Evolutionary conservation across 2,888 invertebrate species (phyloP).

Genomic region (Trissonchulus latispiculum): DNA sequence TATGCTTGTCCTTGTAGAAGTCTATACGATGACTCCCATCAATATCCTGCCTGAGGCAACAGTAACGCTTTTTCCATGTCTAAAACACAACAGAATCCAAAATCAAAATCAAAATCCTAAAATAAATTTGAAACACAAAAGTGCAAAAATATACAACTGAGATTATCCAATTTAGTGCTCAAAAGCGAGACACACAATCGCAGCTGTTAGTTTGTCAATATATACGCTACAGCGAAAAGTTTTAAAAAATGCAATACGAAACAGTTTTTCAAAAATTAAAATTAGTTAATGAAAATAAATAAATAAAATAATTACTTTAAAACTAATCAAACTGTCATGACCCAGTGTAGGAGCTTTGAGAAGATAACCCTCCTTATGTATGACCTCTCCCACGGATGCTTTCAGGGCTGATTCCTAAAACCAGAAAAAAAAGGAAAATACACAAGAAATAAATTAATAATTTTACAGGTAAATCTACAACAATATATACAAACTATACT

Average conservation of each 20-base stretch:
- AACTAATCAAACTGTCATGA: slow-evolving; percentile 78
- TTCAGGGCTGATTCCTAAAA: background rate
- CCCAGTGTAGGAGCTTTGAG: slow-evolving; percentile 83
- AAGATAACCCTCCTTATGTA: slow-evolving; percentile 68
- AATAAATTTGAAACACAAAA: too few relatives aligned
- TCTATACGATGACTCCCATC: slow-evolving; percentile 83
- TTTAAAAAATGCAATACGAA: too few relatives aligned
- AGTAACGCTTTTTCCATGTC: slow-evolving; percentile 79
- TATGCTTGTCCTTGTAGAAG: slow-evolving; percentile 83
- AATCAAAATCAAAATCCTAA: too few relatives aligned
- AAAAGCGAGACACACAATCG: too few relatives aligned
- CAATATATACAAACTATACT: too few relatives aligned
- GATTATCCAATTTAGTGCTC: too few relatives aligned
- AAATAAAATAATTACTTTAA: slow-evolving; percentile 53
- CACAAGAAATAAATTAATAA: background rate
- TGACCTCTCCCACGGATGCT: slow-evolving; percentile 20
- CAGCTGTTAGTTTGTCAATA: too few relatives aligned
- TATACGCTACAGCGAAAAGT: too few relatives aligned
- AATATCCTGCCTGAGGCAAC: slow-evolving; percentile 75
- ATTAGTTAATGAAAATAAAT: too few relatives aligned
- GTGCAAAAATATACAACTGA: too few relatives aligned
- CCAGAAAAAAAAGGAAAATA: background rate
- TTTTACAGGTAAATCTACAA: too few relatives aligned
- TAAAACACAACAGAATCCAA: slow-evolving; percentile 35
- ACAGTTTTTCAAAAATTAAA: too few relatives aligned